These are phyloP conservation scores for Seriola quinqueradiata DNA, from an alignment of 2,113 vertebrate genomes.

Conservation along the genomic window DNA sequence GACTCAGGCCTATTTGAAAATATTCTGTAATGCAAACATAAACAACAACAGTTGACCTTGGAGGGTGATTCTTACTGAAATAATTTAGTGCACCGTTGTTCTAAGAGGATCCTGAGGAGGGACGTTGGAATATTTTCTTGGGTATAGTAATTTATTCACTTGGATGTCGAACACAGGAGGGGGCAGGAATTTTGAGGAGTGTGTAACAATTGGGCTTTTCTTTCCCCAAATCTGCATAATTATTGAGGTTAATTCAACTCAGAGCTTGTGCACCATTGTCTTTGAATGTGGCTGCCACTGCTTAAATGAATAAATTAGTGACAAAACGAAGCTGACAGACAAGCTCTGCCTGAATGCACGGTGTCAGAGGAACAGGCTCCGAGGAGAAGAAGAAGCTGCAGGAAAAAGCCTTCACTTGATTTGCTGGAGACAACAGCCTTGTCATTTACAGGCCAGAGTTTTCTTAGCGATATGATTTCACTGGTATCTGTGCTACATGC, in stretches of 20 bases:
- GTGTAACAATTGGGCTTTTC: constrained; percentile 78
- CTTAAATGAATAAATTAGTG: constrained; percentile 79
- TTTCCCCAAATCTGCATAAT: constrained; percentile 77
- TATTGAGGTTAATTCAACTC: constrained; percentile 80
- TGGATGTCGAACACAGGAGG: constrained; percentile 65
- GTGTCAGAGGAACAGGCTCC: constrained; percentile 47
- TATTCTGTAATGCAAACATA: constrained; percentile 50
- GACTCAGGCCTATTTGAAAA: constrained; percentile 30
- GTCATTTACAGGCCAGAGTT: constrained; percentile 56
- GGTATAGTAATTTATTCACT: constrained; percentile 65
- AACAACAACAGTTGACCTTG: constrained; percentile 46
- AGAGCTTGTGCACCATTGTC: constrained; percentile 75
- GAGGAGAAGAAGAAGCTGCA: constrained; percentile 49
- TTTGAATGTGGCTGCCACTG: constrained; percentile 76
- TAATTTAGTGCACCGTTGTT: not conserved
- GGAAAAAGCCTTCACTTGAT: constrained; percentile 47
- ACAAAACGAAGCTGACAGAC: constrained; percentile 72
- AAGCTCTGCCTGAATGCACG: constrained; percentile 65
- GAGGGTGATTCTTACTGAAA: constrained; percentile 9
- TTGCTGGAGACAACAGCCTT: constrained; percentile 58
- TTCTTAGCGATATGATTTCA: constrained; percentile 55
- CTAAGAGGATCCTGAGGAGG: constrained; percentile 12
- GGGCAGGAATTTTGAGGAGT: constrained; percentile 67
- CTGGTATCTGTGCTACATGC: constrained; percentile 40
- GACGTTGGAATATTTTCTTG: constrained; percentile 44